Evolutionary conservation across 1,140 invertebrate species (phyloP).

Genomic region (Brachystomella parvula): DNA sequence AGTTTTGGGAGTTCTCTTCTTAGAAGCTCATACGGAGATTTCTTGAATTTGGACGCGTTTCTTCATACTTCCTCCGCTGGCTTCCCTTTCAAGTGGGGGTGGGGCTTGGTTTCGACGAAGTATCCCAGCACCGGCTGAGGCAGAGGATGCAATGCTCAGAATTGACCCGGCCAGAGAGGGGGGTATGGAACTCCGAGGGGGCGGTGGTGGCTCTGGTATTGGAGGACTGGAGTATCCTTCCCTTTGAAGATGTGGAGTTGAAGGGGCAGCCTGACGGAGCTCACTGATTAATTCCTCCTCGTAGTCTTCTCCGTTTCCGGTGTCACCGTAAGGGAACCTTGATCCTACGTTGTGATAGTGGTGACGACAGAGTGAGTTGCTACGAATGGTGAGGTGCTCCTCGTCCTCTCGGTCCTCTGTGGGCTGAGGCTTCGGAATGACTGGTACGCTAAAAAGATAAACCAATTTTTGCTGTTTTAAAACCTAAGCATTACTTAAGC

Average conservation of each 20-base stretch:
- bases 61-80: conserved; percentile 40
- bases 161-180: conserved; percentile 44
- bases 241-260: conserved; percentile 26
- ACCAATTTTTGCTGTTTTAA: too few species aligned
- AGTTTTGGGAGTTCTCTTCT: conserved; percentile 41
- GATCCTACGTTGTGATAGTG: conserved; percentile 29
- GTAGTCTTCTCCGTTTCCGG: conserved; percentile 21
- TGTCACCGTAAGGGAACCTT: conserved; percentile 32
- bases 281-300: conserved; percentile 34
- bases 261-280: conserved; percentile 21
- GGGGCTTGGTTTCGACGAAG: too few species aligned
- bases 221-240: conserved; percentile 41
- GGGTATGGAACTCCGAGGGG: conserved; percentile 21
- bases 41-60: conserved; percentile 60
- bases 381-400: neutral
- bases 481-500: too few species aligned
- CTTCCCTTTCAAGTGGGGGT: conserved; percentile 32
- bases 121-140: conserved; percentile 12
- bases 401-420: conserved; percentile 28
- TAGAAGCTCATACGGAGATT: conserved; percentile 58
- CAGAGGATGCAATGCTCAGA: conserved; percentile 41
- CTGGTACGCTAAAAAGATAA: neutral
- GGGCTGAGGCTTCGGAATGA: neutral
- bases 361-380: conserved; percentile 16
- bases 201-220: conserved; percentile 42